Base-by-base conservation (phyloP, 2,113 vertebrate genomes). In the Argyrosomus japonicus region DNA sequence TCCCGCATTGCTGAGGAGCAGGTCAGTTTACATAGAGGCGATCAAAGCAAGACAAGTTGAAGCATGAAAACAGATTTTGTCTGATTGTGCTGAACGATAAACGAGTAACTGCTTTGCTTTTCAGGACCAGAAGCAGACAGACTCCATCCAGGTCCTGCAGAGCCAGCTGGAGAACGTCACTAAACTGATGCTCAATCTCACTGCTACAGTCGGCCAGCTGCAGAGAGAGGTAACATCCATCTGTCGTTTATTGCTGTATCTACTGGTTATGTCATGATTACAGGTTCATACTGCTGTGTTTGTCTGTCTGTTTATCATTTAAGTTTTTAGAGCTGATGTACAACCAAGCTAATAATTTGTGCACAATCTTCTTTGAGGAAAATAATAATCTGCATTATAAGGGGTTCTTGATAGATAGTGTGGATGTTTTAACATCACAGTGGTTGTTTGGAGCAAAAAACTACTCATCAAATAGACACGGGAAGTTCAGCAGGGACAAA, bases 1-100 rank as follows among this genome's bases (percentile, higher is more conserved):
- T 99, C 98, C 81, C 95, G 96, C 93, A 97, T 99, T 23, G 98
- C 98, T 63, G 97, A 99, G 84, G 97, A 99, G 43, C 98, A 99
- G 98, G 98, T 99, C 89, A 68, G 87, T 72, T n/a, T 17, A 11
- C 1, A 6, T 2, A 1, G 15, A 19, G 4, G 4, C 21, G 3
- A 14, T 27, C 3, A 3, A 85, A 58, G 14, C 36, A 23, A 64
- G 43, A 60, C 13, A 17, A 45, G 1, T 43, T 25, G 8, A 72
- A 17, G 11, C 1, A 21, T 14, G 10, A 23, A 56, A 14, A 45
- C n/a, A 9, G 3, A 19, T 47, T 12, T 47, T 47, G 45, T 47
- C 45, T 57, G 11, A 54, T 6, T 2, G 0, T 0, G 0, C 0
- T 17, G 14, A 19, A 7, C n/a, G 2, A 64, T 23, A 48, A 4